Evolutionary conservation across 2,888 invertebrate genomes (phyloP).

Genomic region (Perithous albicinctus): DNA sequence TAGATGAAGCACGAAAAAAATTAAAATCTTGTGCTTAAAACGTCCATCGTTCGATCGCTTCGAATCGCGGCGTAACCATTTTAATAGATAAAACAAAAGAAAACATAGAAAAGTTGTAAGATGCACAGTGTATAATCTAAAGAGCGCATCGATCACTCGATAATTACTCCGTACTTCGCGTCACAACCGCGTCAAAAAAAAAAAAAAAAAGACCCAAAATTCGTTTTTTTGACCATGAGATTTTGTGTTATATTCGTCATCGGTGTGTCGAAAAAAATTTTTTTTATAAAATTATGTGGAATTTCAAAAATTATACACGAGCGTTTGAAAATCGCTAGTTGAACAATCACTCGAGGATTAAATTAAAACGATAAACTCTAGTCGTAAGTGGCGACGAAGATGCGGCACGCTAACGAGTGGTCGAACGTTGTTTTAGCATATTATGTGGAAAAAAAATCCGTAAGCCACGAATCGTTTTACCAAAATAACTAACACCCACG

Average conservation of each 20-base stretch:
- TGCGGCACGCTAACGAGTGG: constrained; percentile 73
- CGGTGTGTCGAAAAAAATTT: constrained; percentile 23
- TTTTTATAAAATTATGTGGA: neutral
- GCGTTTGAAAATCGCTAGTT: constrained; percentile 9
- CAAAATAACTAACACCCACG: constrained; percentile 77
- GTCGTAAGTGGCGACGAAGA: constrained; percentile 79
- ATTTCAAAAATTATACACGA: constrained; percentile 14
- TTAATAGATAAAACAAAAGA: constrained; percentile 69
- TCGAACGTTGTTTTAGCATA: constrained; percentile 76
- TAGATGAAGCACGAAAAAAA: neutral
- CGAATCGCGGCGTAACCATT: constrained; percentile 68
- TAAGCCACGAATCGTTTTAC: constrained; percentile 78
- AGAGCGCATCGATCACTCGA: constrained; percentile 71
- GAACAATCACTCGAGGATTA: constrained; percentile 46
- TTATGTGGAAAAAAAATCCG: too few relatives aligned
- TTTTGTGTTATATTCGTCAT: constrained; percentile 26
- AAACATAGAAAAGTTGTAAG: constrained; percentile 67
- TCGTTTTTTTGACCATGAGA: constrained; percentile 34
- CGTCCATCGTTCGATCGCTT: constrained; percentile 65
- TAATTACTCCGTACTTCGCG: constrained; percentile 58
- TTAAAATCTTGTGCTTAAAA: constrained; percentile 37
- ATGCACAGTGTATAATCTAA: constrained; percentile 70
- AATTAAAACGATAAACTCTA: constrained; percentile 80
- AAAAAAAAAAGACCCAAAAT: constrained; percentile 43
- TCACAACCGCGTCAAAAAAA: constrained; percentile 60